Base-by-base conservation (phyloP, 2,797 vertebrate species). In the Echiichthys vipera region DNA sequence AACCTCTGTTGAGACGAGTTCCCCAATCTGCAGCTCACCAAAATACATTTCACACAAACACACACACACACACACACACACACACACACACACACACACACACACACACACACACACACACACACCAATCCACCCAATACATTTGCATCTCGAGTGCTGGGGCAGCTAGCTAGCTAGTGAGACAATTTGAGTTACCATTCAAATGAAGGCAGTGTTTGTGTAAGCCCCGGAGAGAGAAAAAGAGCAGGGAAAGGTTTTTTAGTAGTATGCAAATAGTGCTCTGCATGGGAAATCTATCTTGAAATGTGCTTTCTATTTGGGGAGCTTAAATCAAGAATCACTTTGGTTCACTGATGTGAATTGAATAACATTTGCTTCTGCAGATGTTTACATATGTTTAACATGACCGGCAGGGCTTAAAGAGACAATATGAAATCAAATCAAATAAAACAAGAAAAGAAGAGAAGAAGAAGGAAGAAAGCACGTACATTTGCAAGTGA, bases 281-380 rank as follows among this genome's bases (percentile, higher is more conserved):
- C 91, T 94, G 94, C 93, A 93, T 92, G 91, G 91, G 93, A 95
- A 96, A 95, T 95, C 92, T 94, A 93, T 91, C 89, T 90, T 94
- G 92, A 94, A 96, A 95, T 94, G 94, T 96, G 94, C 89, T 94
- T 95, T 96, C 94, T 94, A 96, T 97, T 96, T 95, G 92, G 88
- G 89, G 84, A 95, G 93, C 92, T 96, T 95, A 95, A 93, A 95
- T 95, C 93, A 93, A 95, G 92, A 96, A 93, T 92, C 91, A 88
- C 89, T 91, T 93, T 89, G 91, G 85, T 47, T 65, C 64, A 80
- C 82, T 80, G 63, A 82, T 84, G 74, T 69, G 67, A 77, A 74
- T 49, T 77, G 66, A 87, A 79, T 81, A 67, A 39, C 58, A 80
- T 91, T 68, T 30, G 51, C 58, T 69, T 43, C 36, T 47, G 77